Conservation (phyloP, 2,113 vertebrate genomes). For the Hyla sarda region DNA sequence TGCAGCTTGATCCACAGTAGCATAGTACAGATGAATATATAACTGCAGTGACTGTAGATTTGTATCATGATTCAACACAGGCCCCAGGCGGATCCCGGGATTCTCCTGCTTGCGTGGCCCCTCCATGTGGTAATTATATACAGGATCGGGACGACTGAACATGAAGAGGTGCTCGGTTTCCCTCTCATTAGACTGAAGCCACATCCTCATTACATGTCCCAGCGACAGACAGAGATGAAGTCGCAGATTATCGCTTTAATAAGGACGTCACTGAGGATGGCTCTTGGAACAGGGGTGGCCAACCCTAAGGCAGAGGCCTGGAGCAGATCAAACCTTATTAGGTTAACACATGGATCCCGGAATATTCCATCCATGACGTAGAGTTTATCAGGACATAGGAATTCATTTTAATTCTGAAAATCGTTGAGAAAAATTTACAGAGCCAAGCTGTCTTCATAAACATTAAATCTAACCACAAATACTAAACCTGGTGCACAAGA, state of each 20-base stretch:
- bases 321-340: constrained; percentile 37
- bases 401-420: neutral
- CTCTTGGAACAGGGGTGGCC: neutral
- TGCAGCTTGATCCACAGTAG: neutral
- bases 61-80: neutral
- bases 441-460: neutral
- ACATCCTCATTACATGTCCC: constrained; percentile 41
- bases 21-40: neutral
- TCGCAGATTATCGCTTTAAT: constrained; percentile 53
- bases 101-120: neutral
- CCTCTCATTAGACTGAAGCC: constrained; percentile 4
- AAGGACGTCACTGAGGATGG: constrained; percentile 26
- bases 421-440: neutral
- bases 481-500: neutral
- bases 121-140: neutral
- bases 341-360: neutral
- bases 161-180: neutral
- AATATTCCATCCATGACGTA: neutral
- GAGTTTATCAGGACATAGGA: neutral
- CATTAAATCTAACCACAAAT: neutral
- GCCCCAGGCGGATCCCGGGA: neutral
- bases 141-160: neutral
- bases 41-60: neutral
- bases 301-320: constrained; percentile 9
- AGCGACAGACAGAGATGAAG: constrained; percentile 44